Evolutionary conservation across 2,888 invertebrate genomes (phyloP), one percentile per base, ranked within the genome.

Genomic region (Eristalis intricaria): DNA sequence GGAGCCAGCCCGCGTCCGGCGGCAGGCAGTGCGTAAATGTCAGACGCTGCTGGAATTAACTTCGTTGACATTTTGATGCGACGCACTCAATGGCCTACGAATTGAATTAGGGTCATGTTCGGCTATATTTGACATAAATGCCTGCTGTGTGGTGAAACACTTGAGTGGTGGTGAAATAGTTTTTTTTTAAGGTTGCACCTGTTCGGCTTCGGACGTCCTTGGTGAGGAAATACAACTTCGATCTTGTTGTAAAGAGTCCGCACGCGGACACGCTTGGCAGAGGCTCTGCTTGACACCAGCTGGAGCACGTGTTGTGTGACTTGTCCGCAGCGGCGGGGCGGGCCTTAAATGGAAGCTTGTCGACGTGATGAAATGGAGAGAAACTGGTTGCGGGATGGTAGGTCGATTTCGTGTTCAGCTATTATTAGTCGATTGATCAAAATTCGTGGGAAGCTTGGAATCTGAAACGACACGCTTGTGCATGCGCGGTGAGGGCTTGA

Each of bases 21-120:
- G 22, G 8, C 5, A 23, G 11, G 22, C 58, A 23, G 22, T 58
- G 58, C 26, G n/a, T 23, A 60, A 60, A 60, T 60, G 60, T 60
- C 60, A 26, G 60, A 60, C 0, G 60, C 13, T 15, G 15, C 26
- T 23, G 60, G 60, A 23, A 15, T 60, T 29, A 15, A 60, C 60
- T 60, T 15, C 23, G 26, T 29, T 29, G 60, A 60, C 13, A 19
- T 1, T 60, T 60, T 60, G 60, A 60, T 60, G n/a, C n/a, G n/a
- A n/a, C 26, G 60, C 60, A 23, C 26, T 19, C 8, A 8, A 19
- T 19, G 50, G 50, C n/a, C 32, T 63, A 29, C n/a, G 15, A 19
- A 32, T 63, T 19, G 32, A 19, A 65, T 65, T 65, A 65, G 65
- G 65, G 65, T 65, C 65, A 65, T 22, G 65, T 40, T 23, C 65